A percentile compares a stretch with the other conserved stretches of the same genome.
These are phyloP conservation scores for Sebastes reedi DNA, from an alignment of 2,797 vertebrate species.

Conservation along the genomic window DNA sequence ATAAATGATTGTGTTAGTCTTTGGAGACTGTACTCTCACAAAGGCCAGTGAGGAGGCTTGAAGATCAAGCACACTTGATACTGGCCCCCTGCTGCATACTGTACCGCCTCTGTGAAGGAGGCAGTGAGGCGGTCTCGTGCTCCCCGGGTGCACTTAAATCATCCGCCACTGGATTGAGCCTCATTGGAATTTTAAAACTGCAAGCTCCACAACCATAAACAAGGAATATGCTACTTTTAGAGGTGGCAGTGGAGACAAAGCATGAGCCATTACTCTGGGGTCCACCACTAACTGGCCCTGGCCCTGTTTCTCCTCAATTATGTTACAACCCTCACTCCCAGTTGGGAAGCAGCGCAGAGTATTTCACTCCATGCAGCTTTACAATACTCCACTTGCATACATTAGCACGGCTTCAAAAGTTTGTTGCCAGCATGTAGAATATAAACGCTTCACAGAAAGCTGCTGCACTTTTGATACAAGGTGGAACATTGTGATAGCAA, in stretches of 20 bases:
- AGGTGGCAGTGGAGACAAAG: slow-evolving; percentile 42
- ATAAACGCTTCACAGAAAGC: slow-evolving; percentile 14
- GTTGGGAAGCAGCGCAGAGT: slow-evolving; percentile 26
- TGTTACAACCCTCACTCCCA: slow-evolving; percentile 31
- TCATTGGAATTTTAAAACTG: slow-evolving; percentile 73
- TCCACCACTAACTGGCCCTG: slow-evolving; percentile 46
- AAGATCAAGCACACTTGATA: slow-evolving; percentile 60
- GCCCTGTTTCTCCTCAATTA: slow-evolving; percentile 54
- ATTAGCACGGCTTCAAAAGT: slow-evolving; percentile 24
- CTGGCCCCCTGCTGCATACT: slow-evolving; percentile 17
- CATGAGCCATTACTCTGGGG: slow-evolving; percentile 61
- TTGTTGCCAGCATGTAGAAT: not conserved
- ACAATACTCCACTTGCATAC: slow-evolving; percentile 23
- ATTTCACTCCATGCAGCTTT: slow-evolving; percentile 25
- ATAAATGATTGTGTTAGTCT: slow-evolving; percentile 17
- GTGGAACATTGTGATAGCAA: slow-evolving; percentile 62
- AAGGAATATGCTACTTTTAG: slow-evolving; percentile 57
- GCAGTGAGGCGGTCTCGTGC: slow-evolving; percentile 16
- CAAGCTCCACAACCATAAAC: slow-evolving; percentile 60
- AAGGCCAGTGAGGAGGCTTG: slow-evolving; percentile 49
- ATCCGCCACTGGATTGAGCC: slow-evolving; percentile 43
- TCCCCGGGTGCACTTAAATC: slow-evolving; percentile 67
- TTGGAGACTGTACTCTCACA: slow-evolving; percentile 21
- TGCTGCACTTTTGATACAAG: slow-evolving; percentile 48
- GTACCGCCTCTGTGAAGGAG: slow-evolving; percentile 21